Evolutionary conservation across 2,888 invertebrate genomes (phyloP).

Genomic region (Ferrisia virgata): DNA sequence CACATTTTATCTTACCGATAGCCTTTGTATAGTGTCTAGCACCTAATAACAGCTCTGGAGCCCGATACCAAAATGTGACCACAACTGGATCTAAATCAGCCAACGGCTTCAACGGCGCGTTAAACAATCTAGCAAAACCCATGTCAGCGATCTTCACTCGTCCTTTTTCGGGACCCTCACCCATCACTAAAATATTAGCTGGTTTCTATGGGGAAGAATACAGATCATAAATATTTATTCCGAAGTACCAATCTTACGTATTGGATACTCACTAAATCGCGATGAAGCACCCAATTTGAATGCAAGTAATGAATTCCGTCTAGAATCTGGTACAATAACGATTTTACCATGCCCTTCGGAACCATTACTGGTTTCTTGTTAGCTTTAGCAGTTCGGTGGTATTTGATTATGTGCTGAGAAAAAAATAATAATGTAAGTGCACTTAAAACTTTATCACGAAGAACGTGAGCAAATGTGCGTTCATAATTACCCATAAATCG

Average conservation of each 20-base stretch:
- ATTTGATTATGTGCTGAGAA: constrained; percentile 89
- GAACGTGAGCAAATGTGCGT: too few species aligned
- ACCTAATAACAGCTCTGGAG: constrained; percentile 89
- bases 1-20: constrained; percentile 63
- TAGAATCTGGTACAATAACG: constrained; percentile 92
- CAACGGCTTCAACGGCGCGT: constrained; percentile 93
- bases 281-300: constrained; percentile 97
- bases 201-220: constrained; percentile 74
- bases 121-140: constrained; percentile 97
- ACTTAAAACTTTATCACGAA: background rate
- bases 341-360: constrained; percentile 96
- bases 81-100: constrained; percentile 99
- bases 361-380: constrained; percentile 96
- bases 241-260: too few species aligned
- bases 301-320: constrained; percentile 99
- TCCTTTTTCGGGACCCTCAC: constrained; percentile 94
- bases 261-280: constrained; percentile 76
- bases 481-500: constrained; percentile 77
- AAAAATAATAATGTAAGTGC: constrained; percentile 47
- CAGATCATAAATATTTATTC: background rate
- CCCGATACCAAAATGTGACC: constrained; percentile 99
- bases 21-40: constrained; percentile 98
- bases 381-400: constrained; percentile 94
- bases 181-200: constrained; percentile 99
- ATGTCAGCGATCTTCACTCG: constrained; percentile 98